Conservation (phyloP, 1,140 invertebrate species). For the Plutomurus gul region DNA sequence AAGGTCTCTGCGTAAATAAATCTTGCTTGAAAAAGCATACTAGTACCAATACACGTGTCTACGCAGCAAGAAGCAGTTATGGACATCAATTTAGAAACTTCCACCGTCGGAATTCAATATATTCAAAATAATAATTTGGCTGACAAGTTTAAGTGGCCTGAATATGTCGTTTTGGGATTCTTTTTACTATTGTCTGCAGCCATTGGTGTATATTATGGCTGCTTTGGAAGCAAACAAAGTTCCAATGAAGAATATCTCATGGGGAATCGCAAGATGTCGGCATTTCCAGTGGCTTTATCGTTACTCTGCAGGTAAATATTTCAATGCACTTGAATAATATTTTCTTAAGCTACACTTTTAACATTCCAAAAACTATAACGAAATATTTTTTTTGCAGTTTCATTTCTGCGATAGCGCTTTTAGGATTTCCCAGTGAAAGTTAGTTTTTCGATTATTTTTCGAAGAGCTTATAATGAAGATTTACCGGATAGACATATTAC, state of each 20-base stretch:
- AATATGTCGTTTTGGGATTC: conserved; percentile 65
- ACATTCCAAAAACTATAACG: no score
- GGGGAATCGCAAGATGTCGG: conserved; percentile 44
- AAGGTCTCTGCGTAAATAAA: no score
- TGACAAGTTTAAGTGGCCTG: conserved; percentile 57
- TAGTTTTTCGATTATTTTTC: background rate
- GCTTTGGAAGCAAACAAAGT: conserved; percentile 26
- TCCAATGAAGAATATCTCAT: conserved; percentile 41
- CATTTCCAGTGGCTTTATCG: conserved; percentile 48
- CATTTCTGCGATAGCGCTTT: conserved; percentile 63
- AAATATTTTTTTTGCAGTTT: conserved; percentile 57
- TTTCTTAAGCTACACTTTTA: background rate
- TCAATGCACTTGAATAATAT: background rate
- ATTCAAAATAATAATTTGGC: background rate
- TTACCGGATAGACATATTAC: no score
- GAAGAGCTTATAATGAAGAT: no score
- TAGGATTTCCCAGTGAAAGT: conserved; percentile 64
- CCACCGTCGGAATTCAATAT: background rate
- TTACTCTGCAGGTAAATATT: conserved; percentile 48
- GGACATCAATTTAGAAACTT: background rate
- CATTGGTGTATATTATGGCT: conserved; percentile 28
- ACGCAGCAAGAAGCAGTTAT: no score
- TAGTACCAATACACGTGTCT: no score
- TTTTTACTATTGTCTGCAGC: conserved; percentile 62
- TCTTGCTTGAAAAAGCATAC: no score